Evolutionary conservation across 2,113 vertebrate genomes (phyloP).

Genomic region (Hucho hucho): DNA sequence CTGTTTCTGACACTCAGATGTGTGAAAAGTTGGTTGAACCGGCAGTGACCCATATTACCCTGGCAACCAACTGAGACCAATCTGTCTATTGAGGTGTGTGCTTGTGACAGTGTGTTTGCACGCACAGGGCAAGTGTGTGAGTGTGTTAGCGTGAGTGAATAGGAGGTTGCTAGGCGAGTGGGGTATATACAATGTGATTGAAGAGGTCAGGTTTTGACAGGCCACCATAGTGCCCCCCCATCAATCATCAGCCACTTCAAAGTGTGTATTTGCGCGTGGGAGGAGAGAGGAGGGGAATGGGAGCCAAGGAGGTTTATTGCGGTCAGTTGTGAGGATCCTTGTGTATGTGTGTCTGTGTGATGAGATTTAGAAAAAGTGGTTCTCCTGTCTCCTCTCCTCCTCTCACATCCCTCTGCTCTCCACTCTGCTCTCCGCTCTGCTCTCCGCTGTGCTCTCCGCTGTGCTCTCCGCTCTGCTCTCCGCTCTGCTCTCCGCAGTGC

Average conservation of each 20-base stretch:
- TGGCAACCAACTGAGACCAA: slow-evolving; percentile 41
- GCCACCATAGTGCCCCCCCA: neutral
- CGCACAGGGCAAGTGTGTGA: neutral
- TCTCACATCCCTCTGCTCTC: too few relatives aligned
- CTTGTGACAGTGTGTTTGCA: too few relatives aligned
- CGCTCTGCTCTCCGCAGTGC: too few relatives aligned
- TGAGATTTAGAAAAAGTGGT: neutral
- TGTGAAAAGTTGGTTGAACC: slow-evolving; percentile 30
- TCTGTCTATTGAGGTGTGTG: neutral
- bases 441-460: too few relatives aligned
- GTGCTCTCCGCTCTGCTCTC: too few relatives aligned
- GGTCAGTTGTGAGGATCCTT: neutral
- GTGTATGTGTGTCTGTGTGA: neutral
- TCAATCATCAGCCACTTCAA: slow-evolving; percentile 14
- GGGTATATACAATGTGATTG: slow-evolving; percentile 13
- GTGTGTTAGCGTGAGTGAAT: neutral
- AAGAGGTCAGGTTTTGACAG: slow-evolving; percentile 16
- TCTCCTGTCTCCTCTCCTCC: too few relatives aligned
- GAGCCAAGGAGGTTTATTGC: neutral
- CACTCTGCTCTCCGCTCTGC: too few relatives aligned
- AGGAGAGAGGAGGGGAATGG: neutral
- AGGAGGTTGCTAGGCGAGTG: neutral
- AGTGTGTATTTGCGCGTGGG: slow-evolving; percentile 1
- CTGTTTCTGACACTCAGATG: slow-evolving; percentile 1
- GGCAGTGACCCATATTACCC: slow-evolving; percentile 52